Base-by-base conservation (phyloP, 2,113 vertebrate genomes). In the Tetraodon nigroviridis region DNA sequence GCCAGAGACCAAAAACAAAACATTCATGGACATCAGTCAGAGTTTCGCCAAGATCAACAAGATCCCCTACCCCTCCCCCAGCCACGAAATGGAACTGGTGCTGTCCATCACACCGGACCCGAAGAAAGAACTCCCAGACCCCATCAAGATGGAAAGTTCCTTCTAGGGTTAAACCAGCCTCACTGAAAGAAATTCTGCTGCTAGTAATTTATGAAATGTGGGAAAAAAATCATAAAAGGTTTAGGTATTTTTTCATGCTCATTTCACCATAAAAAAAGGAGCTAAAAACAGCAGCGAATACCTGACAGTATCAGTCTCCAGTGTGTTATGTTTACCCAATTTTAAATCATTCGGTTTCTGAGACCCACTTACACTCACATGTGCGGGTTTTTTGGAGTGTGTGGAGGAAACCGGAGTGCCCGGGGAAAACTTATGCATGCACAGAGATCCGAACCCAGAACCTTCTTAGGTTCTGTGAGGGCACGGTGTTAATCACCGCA, bases 1-100 rank as follows among this genome's bases (percentile, higher is more conserved):
- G 17, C 95, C 96, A 0, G 97, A 99, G 89, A 99, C 95, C 21
- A 98, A 99, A 81, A 95, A 95, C 78, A 96, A 92, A 87, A 98
- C 93, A 1, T 89, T 94, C 6, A 58, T 90, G 47, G 93, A 98
- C 82, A 98, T 98, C 87, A 95, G 90, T 76, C 89, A 91, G 71
- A 93, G 89, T 15, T 98, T 98, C 67, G 86, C 91, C 73, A 95
- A 91, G 75, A 93, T 93, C 59, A 96, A 94, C 84, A 93, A 94
- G 74, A 78, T 88, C 0, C 29, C 75, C 2, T 55, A 49, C 2
- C 41, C 62, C 21, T 40, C 71, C 0, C 78, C 80, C 3, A 65
- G 66, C 51, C 84, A 85, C 8, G 92, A 93, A 67, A 86, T 77
- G 24, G 87, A 92, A 65, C 81, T 91, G 48, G 86, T 64, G 7